Conservation (phyloP, 1,140 invertebrate genomes). For the Ylistrum balloti region DNA sequence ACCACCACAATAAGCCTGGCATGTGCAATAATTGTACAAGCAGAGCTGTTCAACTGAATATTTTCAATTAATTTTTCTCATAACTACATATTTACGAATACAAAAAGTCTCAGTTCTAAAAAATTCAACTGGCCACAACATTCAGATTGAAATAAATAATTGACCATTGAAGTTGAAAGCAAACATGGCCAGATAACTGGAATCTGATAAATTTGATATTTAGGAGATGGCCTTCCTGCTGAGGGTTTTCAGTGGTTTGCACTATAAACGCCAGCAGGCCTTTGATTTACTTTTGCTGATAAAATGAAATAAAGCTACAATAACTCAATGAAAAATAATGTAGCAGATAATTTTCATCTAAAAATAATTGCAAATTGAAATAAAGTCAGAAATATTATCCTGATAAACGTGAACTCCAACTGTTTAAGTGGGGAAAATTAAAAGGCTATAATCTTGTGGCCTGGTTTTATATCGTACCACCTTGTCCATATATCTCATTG, state of each 20-base stretch:
- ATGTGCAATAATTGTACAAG: neutral
- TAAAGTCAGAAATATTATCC: conserved; percentile 6
- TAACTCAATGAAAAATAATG: conserved; percentile 15
- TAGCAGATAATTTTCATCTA: conserved; percentile 35
- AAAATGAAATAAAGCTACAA: conserved; percentile 36
- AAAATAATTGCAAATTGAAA: conserved; percentile 36
- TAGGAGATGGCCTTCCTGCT: neutral
- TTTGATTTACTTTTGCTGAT: conserved; percentile 23
- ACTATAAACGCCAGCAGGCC: neutral
- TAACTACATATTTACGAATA: neutral
- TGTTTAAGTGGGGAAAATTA: conserved; percentile 19
- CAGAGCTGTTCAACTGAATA: neutral
- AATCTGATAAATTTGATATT: conserved; percentile 15
- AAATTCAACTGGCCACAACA: neutral
- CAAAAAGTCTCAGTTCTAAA: neutral
- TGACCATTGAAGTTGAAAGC: conserved; percentile 9
- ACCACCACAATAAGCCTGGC: neutral
- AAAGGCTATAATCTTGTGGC: neutral
- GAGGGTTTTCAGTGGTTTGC: neutral
- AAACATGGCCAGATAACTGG: neutral
- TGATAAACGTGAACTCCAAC: neutral
- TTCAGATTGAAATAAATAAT: conserved; percentile 31
- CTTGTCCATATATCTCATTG: conserved; percentile 13
- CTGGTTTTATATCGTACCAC: neutral
- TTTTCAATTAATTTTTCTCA: neutral